These are phyloP conservation scores for Saccostrea glomerata DNA, from an alignment of 1,140 invertebrate genomes.

Conservation along the genomic window DNA sequence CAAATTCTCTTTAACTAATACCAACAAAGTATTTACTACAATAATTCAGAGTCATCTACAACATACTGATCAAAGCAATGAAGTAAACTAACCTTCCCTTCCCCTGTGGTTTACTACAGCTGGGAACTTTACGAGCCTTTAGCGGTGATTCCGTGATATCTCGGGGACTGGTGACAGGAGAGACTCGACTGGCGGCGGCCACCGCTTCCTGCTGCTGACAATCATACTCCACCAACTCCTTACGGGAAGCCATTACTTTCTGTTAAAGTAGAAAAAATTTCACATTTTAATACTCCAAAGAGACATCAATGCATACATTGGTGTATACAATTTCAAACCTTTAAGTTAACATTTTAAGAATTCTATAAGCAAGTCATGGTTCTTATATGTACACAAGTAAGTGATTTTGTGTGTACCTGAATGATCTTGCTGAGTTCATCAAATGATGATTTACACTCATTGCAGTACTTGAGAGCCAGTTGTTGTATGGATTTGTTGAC, in stretches of 20 bases:
- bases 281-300: no score
- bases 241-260: slow-evolving; percentile 90
- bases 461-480: slow-evolving; percentile 94
- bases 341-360: not conserved
- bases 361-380: not conserved
- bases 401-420: slow-evolving; percentile 78
- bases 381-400: not conserved
- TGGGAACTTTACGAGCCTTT: slow-evolving; percentile 62
- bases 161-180: slow-evolving; percentile 60
- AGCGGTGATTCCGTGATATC: slow-evolving; percentile 46
- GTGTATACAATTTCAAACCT: no score
- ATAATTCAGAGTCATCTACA: not conserved
- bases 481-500: slow-evolving; percentile 82
- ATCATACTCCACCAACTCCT: slow-evolving; percentile 95
- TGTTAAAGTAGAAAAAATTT: slow-evolving; percentile 45
- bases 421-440: slow-evolving; percentile 98
- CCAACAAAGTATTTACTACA: not conserved
- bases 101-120: slow-evolving; percentile 46
- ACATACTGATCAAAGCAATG: not conserved
- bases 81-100: slow-evolving; percentile 49
- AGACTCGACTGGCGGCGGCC: slow-evolving; percentile 61
- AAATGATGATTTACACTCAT: slow-evolving; percentile 95
- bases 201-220: slow-evolving; percentile 84
- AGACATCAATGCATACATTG: no score
- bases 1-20: not conserved